Evolutionary conservation across 2,888 invertebrate species (phyloP).

Genomic region (Hyalella azteca): DNA sequence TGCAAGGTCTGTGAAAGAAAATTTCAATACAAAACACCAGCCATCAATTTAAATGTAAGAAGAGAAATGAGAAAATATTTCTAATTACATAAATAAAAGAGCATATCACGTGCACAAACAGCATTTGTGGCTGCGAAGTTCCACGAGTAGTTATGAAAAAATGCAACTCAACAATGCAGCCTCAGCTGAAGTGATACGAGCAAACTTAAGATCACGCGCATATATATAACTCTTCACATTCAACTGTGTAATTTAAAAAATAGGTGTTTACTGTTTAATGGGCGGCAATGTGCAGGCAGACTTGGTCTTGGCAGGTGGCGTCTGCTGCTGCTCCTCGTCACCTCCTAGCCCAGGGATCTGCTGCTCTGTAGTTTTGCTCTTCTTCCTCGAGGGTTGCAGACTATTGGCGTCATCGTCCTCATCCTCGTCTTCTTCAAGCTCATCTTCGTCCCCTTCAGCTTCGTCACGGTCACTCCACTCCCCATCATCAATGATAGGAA

Average conservation of each 20-base stretch:
- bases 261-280: conserved; percentile 71
- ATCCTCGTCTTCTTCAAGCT: conserved; percentile 64
- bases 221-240: no score
- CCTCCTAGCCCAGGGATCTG: conserved; percentile 25
- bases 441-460: conserved; percentile 81
- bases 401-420: conserved; percentile 35
- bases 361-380: conserved; percentile 29
- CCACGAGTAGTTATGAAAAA: no score
- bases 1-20: conserved; percentile 77
- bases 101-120: no score
- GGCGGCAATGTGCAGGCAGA: conserved; percentile 62
- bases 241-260: no score
- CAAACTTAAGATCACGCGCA: no score
- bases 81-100: no score
- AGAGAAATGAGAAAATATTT: no score
- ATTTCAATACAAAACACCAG: conserved; percentile 44
- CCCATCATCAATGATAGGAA: conserved; percentile 54
- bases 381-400: conserved; percentile 12
- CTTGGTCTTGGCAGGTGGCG: conserved; percentile 72
- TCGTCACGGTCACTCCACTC: conserved; percentile 77
- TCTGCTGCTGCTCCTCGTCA: conserved; percentile 80
- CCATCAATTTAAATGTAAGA: no score
- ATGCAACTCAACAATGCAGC: no score
- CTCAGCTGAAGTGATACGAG: no score
- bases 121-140: no score